Evolutionary conservation across 30 jellyfish, hydroid and myxozoan species (phyloP).

Genomic region (Aurelia coerulea): DNA sequence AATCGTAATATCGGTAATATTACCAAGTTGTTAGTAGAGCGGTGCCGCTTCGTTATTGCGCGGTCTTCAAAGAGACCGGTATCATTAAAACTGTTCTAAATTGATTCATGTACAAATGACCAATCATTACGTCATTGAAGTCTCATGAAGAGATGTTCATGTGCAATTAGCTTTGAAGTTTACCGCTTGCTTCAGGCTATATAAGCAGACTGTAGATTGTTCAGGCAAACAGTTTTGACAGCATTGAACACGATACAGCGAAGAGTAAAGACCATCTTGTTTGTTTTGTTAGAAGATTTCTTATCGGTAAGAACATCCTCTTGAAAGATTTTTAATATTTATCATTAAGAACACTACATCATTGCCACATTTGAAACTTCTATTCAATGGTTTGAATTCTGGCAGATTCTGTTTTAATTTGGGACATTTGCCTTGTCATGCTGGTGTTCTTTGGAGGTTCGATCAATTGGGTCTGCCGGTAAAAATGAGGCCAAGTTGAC

Average conservation of each 20-base stretch:
- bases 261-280: neutral
- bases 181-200: neutral
- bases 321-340: too few species aligned
- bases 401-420: too few species aligned
- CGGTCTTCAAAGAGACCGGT: conserved; percentile 27
- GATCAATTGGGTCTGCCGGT: too few species aligned
- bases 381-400: too few species aligned
- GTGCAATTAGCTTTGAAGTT: neutral
- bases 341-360: too few species aligned
- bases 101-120: conserved; percentile 36
- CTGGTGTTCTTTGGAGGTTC: neutral
- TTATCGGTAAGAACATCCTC: neutral
- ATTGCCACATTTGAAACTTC: too few species aligned
- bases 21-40: conserved; percentile 1
- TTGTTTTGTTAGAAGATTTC: neutral
- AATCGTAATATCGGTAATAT: conserved; percentile 45
- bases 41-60: conserved; percentile 32
- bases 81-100: conserved; percentile 34
- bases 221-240: too few species aligned
- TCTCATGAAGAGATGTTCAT: neutral
- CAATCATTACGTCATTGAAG: conserved; percentile 46
- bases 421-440: neutral
- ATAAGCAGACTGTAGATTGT: neutral
- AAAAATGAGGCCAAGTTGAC: too few species aligned
- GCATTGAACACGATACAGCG: too few species aligned